Evolutionary conservation across 2,113 vertebrate species (phyloP).

Genomic region (Marmota monax): DNA sequence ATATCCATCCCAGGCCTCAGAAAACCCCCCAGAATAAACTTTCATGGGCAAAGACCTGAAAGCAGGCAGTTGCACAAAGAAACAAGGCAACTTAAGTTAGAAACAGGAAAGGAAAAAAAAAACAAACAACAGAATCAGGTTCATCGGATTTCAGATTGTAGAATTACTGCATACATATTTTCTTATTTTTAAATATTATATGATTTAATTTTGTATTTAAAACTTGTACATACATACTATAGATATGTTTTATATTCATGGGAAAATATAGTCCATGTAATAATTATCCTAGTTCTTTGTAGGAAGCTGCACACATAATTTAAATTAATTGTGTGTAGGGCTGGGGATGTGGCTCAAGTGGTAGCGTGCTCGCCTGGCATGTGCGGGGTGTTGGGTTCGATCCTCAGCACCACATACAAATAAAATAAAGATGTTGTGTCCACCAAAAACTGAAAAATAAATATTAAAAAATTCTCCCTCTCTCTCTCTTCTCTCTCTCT

Average conservation of each 20-base stretch:
- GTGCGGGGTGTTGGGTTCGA: no score
- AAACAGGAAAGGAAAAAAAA: neutral
- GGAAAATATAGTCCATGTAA: neutral
- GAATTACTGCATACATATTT: neutral
- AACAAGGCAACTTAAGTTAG: neutral
- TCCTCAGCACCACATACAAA: no score
- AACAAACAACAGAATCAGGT: conserved; percentile 11
- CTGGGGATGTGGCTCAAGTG: no score
- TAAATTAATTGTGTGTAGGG: neutral
- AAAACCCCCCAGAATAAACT: neutral
- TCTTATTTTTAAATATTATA: neutral
- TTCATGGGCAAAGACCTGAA: neutral
- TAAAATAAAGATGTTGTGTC: no score
- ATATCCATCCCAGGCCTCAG: neutral
- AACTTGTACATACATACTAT: neutral
- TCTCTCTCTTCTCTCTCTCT: no score
- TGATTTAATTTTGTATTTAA: neutral
- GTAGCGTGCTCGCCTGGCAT: no score
- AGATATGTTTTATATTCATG: neutral
- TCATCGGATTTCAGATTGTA: neutral
- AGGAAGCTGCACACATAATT: neutral
- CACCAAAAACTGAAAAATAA: no score
- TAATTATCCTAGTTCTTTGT: neutral
- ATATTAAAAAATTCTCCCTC: no score
- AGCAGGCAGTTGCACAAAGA: neutral